Base-by-base conservation (phyloP, 2,113 vertebrate species). In the Melierax canorus region DNA sequence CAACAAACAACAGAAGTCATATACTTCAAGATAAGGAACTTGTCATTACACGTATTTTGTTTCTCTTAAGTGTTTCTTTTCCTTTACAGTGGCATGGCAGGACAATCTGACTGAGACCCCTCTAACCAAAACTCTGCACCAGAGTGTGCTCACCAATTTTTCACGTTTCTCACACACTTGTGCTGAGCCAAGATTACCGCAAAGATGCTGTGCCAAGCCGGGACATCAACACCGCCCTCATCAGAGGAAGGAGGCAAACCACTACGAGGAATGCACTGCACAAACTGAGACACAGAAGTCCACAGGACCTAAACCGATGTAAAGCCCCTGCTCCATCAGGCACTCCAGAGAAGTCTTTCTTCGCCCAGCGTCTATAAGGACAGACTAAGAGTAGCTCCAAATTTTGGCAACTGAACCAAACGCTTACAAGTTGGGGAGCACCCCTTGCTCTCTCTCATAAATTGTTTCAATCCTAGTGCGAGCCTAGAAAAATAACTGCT, bases 211-310 rank as follows among this genome's bases (percentile, higher is more conserved):
- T 34, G 19, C 51, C 23, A 59, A 53, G 58, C 21, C 12, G 38
- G 38, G 50, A 53, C 71, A 77, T 9, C 73, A 64, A 23, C 16
- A 45, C 9, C 36, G 36, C 15, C 11, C 11, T 18, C 74, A 50
- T 8, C 30, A 1, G 4, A 68, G 43, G 26, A 72, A 69, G 16
- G n/a, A 48, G 16, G 45, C 16, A 72, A 80, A 81, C 18, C 27
- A 38, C 36, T 46, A 29, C 0, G 1, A 43, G 46, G 60, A 87
- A 67, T 6, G 23, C 4, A 21, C 39, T 1, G 1, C 27, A 7
- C 34, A 46, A 69, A 69, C 27, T 43, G 43, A 17, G 50, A 46
- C 43, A 34, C 15, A 51, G 55, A 58, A n/a, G 38, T 34, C 64
- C 26, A 55, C 34, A 60, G 63, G 22, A 36, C 41, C 55, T 53